Evolutionary conservation across 2,888 invertebrate species (phyloP).

Genomic region (Drosophila nigritarsus): DNA sequence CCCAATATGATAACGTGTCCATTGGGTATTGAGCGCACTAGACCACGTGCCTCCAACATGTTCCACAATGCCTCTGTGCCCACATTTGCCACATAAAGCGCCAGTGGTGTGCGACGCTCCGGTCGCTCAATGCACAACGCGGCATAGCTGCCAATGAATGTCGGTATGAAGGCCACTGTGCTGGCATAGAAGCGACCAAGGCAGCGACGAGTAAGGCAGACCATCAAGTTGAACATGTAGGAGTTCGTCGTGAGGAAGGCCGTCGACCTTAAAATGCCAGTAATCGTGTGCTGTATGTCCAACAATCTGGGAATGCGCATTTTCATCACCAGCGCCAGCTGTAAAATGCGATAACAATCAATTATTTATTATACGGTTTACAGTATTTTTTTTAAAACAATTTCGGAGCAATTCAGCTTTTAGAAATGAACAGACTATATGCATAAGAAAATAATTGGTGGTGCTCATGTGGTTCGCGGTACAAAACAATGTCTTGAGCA

Average conservation of each 20-base stretch:
- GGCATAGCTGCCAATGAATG: constrained; percentile 89
- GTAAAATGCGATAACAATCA: constrained; percentile 5
- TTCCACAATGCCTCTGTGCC: constrained; percentile 91
- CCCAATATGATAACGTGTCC: constrained; percentile 89
- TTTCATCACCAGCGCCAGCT: constrained; percentile 89
- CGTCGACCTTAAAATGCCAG: constrained; percentile 90
- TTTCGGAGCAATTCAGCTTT: background rate
- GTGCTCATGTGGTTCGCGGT: background rate
- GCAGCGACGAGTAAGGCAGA: constrained; percentile 88
- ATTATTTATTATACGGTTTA: background rate
- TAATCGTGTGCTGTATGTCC: constrained; percentile 87
- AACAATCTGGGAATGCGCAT: constrained; percentile 87
- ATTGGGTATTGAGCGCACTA: constrained; percentile 87
- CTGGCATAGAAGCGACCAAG: constrained; percentile 89
- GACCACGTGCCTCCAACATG: constrained; percentile 88
- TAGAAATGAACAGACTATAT: background rate
- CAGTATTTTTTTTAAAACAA: background rate
- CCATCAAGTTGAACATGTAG: constrained; percentile 88
- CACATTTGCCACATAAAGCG: constrained; percentile 92
- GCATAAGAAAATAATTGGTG: too few species aligned
- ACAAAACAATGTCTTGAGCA: background rate
- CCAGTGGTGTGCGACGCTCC: constrained; percentile 89
- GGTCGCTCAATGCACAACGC: constrained; percentile 91
- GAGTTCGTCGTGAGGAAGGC: constrained; percentile 90
- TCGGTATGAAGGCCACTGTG: constrained; percentile 89